Evolutionary conservation across 1,140 invertebrate species (phyloP), one percentile per base, ranked within the genome.

Genomic region (Atta colombica): DNA sequence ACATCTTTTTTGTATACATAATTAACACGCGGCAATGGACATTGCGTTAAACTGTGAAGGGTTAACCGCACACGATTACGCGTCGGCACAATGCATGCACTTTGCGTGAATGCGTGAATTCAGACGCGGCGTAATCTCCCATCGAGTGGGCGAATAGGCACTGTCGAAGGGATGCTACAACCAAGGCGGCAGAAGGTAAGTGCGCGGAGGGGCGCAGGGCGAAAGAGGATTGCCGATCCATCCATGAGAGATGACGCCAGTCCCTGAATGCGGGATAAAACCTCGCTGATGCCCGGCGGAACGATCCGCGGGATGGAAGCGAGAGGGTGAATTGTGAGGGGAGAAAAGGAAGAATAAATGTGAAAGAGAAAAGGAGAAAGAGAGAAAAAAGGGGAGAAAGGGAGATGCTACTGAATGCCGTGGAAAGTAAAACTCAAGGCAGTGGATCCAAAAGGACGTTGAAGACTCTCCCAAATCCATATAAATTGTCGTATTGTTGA

Each of bases 401-500:
- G 87, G 90, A 92, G 87, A 92, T 85, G 80, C 92, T 91, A 94
- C 94, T 95, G 94, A 95, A 94, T 94, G 89, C 91, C 91, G 92
- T 92, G 93, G 94, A 95, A 95, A 93, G 93, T 94, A 95, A 94
- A 94, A 94, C 94, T 95, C 89, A 92, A 92, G 92, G 90, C 88
- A 92, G 80, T 88, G 91, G 91, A 94, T 94, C 92, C 91, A 92
- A 94, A 93, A 93, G 93, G 92, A 93, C 89, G 89, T 87, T 93
- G 91, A 94, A 93, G 94, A 94, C 91, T 93, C 91, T 82, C 87
- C 92, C 90, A 95, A 94, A 95, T 94, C 94, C 94, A 95, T 95
- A 95, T 94, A 95, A 95, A 95, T 95, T 94, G 94, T 94, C 93
- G 93, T 94, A 95, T 94, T 95, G 94, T 95, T 93, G 90, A 92